These are phyloP conservation scores for Limonius californicus DNA, from an alignment of 1,140 invertebrate genomes.

Conservation along the genomic window DNA sequence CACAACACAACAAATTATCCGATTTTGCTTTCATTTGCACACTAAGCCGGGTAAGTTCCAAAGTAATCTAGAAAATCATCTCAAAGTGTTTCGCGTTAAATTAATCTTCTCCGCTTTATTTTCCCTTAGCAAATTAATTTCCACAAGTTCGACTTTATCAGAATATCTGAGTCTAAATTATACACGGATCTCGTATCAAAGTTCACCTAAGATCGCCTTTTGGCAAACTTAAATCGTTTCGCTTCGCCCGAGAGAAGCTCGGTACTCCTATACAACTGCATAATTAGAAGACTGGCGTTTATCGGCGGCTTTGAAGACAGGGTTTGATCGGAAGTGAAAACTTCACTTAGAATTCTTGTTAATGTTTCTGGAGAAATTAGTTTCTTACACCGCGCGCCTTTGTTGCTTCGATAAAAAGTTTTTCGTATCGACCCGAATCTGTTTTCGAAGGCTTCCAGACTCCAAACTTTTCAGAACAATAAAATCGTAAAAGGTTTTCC, in stretches of 20 bases:
- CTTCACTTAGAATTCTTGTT: not conserved
- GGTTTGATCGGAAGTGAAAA: conserved; percentile 4
- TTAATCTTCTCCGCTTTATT: conserved; percentile 6
- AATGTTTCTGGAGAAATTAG: not conserved
- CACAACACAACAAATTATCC: too few relatives aligned
- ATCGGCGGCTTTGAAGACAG: not conserved
- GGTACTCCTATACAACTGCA: conserved; percentile 12
- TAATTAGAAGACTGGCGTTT: conserved; percentile 9
- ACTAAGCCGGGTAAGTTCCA: too few relatives aligned
- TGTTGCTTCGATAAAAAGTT: too few relatives aligned
- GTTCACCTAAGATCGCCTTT: conserved; percentile 14
- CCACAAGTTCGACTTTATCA: conserved; percentile 11
- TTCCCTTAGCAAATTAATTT: conserved; percentile 10
- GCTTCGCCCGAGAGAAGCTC: not conserved
- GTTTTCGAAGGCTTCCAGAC: too few relatives aligned
- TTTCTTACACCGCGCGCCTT: not conserved
- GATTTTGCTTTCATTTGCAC: too few relatives aligned
- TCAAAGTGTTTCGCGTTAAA: conserved; percentile 8
- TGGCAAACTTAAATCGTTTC: conserved; percentile 10
- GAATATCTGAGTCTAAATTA: conserved; percentile 12
- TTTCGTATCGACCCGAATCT: too few relatives aligned
- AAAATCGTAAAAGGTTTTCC: too few relatives aligned
- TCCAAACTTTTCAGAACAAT: too few relatives aligned
- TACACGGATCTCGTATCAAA: conserved; percentile 7
- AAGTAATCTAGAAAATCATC: not conserved